Conservation (phyloP, 64 coral and sea anemone species). For the Anthopleura sola region DNA sequence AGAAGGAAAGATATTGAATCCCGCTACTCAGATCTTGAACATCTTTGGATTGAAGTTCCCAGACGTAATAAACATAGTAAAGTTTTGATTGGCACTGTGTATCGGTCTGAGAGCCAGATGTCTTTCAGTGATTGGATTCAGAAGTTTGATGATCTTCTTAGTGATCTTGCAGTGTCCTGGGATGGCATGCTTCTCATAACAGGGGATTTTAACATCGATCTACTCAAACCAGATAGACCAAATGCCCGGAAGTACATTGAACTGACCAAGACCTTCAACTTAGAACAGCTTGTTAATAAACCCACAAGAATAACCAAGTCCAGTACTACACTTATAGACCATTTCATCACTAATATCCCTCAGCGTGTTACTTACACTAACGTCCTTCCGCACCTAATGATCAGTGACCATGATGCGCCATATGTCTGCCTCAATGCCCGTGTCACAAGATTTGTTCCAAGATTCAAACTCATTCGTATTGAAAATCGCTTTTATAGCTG, state of each 20-base stretch:
- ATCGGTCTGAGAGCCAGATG: background rate
- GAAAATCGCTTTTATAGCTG: conserved; percentile 11
- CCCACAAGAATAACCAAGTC: background rate
- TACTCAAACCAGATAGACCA: background rate
- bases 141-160: conserved; percentile 16
- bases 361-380: background rate
- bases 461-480: conserved; percentile 18
- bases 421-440: conserved; percentile 37
- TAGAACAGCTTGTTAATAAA: background rate
- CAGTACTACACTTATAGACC: background rate
- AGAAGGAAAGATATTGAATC: conserved; percentile 29
- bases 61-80: conserved; percentile 36
- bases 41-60: conserved; percentile 29
- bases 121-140: background rate
- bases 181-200: conserved; percentile 48
- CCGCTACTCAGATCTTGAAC: conserved; percentile 18
- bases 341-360: background rate
- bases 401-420: conserved; percentile 1
- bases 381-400: conserved; percentile 8
- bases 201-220: conserved; percentile 34
- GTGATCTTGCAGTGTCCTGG: conserved; percentile 12
- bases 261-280: background rate
- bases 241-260: background rate
- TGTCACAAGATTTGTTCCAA: background rate
- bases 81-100: background rate